Base-by-base conservation (phyloP, 2,888 invertebrate species). In the Gastrophysa polygoni region DNA sequence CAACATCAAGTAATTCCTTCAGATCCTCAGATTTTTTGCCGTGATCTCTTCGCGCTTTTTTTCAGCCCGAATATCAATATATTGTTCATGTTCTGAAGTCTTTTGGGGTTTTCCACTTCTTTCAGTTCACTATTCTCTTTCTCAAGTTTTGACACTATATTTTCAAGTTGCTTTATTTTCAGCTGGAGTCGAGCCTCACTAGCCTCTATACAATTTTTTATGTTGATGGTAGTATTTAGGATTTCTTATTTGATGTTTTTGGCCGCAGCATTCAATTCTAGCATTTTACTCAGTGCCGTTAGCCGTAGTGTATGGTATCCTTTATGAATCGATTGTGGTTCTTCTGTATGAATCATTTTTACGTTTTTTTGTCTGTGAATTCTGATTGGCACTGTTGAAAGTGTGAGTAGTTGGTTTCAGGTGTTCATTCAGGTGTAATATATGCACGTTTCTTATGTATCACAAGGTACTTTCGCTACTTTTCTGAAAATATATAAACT, bases 251-350 rank as follows among this genome's bases (percentile, higher is more conserved):
- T 24, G 18, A 48, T 28, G 4, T 1, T 48, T 48, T n/a, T 11
- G 24, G 14, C 48, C 48, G 48, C 48, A 28, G 24, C 28, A 48
- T 24, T 28, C 24, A 48, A 48, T 48, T 48, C 24, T 48, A 48
- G 48, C 48, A 48, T 48, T 48, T 14, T 24, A n/a, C 21, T 24
- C 48, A 14, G 20, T 48, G 24, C 24, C 48, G 48, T 8, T 24
- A 48, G 24, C 48, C 48, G 24, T 48, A 48, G 48, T 48, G 48
- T 24, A 48, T 48, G 48, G 14, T 48, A 14, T 24, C 48, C 24
- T 48, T 14, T 24, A 21, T 6, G 20, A n/a, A 48, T 28, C 48
- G 11, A 24, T 48, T 48, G 28, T 48, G 48, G 11, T 48, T 28
- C 24, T 48, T 24, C 24, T n/a, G n/a, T 48, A 11, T 8, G 24